A percentile compares a stretch with the other conserved stretches of the same genome.
Evolutionary conservation across 1,140 invertebrate species (phyloP).

Genomic region (Drosophila simulans): DNA sequence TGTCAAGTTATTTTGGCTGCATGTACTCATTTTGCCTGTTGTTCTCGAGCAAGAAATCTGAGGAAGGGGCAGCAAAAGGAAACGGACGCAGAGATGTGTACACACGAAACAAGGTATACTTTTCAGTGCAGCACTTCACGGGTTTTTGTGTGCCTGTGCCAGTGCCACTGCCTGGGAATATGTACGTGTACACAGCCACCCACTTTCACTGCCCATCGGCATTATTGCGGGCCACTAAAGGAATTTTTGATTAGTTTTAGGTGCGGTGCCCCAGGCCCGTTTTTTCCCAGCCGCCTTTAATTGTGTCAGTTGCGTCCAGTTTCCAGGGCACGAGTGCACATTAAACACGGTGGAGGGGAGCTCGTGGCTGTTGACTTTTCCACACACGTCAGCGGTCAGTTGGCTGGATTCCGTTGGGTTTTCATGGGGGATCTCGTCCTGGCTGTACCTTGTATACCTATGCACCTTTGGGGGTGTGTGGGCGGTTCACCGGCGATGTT

Average conservation of each 20-base stretch:
- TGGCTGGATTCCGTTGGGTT: neutral
- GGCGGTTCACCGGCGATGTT: slow-evolving; percentile 13
- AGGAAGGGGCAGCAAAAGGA: neutral
- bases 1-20: neutral
- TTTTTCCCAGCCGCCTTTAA: neutral
- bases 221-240: slow-evolving; percentile 32
- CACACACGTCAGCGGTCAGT: slow-evolving; percentile 1
- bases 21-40: slow-evolving; percentile 18
- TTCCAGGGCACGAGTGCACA: neutral
- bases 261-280: slow-evolving; percentile 26
- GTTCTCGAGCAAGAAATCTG: slow-evolving; percentile 13
- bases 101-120: slow-evolving; percentile 21
- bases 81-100: slow-evolving; percentile 4
- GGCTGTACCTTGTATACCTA: neutral
- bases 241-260: slow-evolving; percentile 51
- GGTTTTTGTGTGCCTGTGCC: slow-evolving; percentile 3
- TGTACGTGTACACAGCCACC: slow-evolving; percentile 12
- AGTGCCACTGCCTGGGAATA: neutral
- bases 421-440: neutral
- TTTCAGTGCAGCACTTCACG: slow-evolving; percentile 25
- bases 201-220: slow-evolving; percentile 15
- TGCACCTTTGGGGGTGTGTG: slow-evolving; percentile 18
- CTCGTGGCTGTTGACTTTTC: slow-evolving; percentile 4
- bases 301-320: neutral
- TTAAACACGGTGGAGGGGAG: neutral